Evolutionary conservation across 2,113 vertebrate species (phyloP).

Genomic region (Thermophis baileyi): DNA sequence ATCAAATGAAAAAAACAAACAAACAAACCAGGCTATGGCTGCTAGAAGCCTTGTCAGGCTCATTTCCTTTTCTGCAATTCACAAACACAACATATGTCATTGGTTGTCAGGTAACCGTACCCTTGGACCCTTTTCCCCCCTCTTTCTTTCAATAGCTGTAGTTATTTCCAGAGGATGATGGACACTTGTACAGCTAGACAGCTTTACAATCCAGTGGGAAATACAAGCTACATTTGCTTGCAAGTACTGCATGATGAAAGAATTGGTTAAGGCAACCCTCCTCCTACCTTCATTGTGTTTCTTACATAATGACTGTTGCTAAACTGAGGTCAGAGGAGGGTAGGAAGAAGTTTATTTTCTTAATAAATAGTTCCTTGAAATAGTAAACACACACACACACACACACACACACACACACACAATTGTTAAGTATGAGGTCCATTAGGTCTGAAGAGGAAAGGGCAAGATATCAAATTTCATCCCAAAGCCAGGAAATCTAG

Average conservation of each 20-base stretch:
- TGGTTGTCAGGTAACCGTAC: neutral
- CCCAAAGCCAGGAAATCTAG: neutral
- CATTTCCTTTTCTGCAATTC: neutral
- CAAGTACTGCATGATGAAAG: neutral
- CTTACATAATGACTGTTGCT: neutral
- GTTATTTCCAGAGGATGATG: neutral
- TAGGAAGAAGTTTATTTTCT: neutral
- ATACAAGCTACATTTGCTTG: neutral
- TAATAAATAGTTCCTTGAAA: neutral
- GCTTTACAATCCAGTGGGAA: neutral
- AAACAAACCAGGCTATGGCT: neutral
- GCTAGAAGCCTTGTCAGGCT: neutral
- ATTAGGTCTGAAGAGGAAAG: neutral
- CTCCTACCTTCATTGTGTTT: neutral
- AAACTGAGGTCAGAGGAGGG: neutral
- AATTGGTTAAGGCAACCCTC: neutral
- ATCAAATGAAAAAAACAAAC: neutral
- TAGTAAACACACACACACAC: neutral
- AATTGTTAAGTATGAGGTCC: neutral
- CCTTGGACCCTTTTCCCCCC: neutral
- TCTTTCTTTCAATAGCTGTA: neutral
- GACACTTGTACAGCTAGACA: neutral
- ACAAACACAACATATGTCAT: neutral
- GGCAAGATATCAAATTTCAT: neutral
- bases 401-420: too few species aligned